Evolutionary conservation across 2,888 invertebrate genomes (phyloP).

Genomic region (Merodon equestris): DNA sequence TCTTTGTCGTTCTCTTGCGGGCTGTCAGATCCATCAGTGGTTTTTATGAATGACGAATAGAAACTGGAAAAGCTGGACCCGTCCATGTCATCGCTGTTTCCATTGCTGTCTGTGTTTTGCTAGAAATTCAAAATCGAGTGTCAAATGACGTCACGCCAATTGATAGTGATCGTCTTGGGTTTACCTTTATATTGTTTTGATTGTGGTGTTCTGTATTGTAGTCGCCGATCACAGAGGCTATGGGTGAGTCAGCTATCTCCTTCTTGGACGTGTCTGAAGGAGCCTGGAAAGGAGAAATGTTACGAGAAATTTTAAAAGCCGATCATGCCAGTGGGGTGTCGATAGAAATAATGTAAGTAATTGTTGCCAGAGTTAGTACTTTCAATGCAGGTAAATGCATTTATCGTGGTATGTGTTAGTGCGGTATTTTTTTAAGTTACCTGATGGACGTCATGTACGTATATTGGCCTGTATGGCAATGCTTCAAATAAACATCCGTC

Average conservation of each 20-base stretch:
- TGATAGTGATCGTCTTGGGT: not conserved
- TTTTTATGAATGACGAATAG: conserved; percentile 86
- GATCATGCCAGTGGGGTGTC: too few species aligned
- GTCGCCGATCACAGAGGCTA: conserved; percentile 74
- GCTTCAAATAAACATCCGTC: too few species aligned
- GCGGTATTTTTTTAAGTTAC: too few species aligned
- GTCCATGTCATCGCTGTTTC: conserved; percentile 79
- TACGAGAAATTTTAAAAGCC: not conserved
- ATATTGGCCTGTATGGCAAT: too few species aligned
- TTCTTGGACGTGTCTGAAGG: conserved; percentile 82
- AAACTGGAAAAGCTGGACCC: conserved; percentile 85
- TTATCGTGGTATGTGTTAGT: too few species aligned
- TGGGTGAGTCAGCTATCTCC: conserved; percentile 79
- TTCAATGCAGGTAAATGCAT: too few species aligned
- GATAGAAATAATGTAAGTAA: too few species aligned
- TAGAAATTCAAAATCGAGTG: conserved; percentile 35
- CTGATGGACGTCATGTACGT: too few species aligned
- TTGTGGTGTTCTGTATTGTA: conserved; percentile 72
- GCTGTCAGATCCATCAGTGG: conserved; percentile 80
- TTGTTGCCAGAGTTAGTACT: too few species aligned
- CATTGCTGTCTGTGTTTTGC: conserved; percentile 76
- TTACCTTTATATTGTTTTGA: conserved; percentile 71
- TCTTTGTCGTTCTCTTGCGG: conserved; percentile 76
- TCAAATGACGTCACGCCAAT: too few species aligned
- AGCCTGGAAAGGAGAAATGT: conserved; percentile 76